Base-by-base conservation (phyloP, 2,888 invertebrate genomes). In the Platycheirus albimanus region DNA sequence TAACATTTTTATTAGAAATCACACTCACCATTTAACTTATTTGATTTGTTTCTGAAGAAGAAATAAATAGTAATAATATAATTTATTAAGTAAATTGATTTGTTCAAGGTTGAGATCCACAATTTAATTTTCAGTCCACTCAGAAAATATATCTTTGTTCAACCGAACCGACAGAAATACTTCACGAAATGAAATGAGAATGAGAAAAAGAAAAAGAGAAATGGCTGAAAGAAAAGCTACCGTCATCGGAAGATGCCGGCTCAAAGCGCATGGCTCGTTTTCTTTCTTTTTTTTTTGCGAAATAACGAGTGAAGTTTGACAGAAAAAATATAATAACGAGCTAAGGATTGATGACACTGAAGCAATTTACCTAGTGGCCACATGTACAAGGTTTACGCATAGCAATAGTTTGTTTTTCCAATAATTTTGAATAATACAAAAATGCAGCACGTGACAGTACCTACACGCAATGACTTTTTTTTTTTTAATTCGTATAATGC, bases 11-110 rank as follows among this genome's bases (percentile, higher is more conserved):
- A 61, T 47, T 51, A 17, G 7, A 11, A 30, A 47, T 5, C 5
- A 52, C 81, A 81, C 81, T 81, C 81, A 81, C 81, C 81, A 81
- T 81, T 81, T 81, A 81, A 56, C 71, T 49, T 41, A 13, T 58
- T 81, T 77, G 58, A 66, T 71, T 52, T 49, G 77, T 54, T 54
- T 61, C 36, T 24, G n/a, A 13, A 66, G 17, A 58, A 52, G 67
- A 76, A 77, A 81, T 77, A 77, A 81, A 76, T 61, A 49, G 52
- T 54, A 24, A 66, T 38, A 51, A 38, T 38, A 61, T 58, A 71
- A 38, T 61, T 71, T 19, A 56, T 30, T 11, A 45, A 13, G 8
- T 41, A 11, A 56, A 43, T 30, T 47, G 15, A 33, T 45, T 43
- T 11, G 7, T 47, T 47, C 64, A 63, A 24, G 15, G 1, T 4